Evolutionary conservation across 2,888 invertebrate species (phyloP).

Genomic region (Auanema sp.): DNA sequence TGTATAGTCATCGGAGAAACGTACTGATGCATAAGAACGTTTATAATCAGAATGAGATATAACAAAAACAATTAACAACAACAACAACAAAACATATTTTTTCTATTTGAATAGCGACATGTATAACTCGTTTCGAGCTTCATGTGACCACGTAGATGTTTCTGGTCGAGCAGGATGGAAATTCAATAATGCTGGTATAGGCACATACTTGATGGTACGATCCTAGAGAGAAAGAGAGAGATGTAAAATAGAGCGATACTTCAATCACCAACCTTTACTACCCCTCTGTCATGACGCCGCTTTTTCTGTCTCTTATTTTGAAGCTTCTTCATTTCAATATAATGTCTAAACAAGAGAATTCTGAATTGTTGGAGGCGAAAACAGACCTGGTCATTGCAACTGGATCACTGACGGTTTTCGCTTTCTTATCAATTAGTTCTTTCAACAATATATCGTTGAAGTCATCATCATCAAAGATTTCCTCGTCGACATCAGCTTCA

Average conservation of each 20-base stretch:
- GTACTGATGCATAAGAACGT: no score
- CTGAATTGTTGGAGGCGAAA: slow-evolving; percentile 1
- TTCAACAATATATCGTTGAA: slow-evolving; percentile 91
- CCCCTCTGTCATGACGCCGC: slow-evolving; percentile 7
- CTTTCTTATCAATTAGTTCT: slow-evolving; percentile 87
- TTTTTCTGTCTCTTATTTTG: slow-evolving; percentile 74
- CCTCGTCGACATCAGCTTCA: slow-evolving; percentile 36
- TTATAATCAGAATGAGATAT: background rate
- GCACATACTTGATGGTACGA: slow-evolving; percentile 74
- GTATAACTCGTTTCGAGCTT: slow-evolving; percentile 59
- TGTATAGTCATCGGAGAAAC: no score
- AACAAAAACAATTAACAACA: slow-evolving; percentile 14
- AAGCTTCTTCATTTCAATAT: slow-evolving; percentile 87
- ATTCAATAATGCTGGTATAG: slow-evolving; percentile 64
- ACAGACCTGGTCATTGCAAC: slow-evolving; percentile 75
- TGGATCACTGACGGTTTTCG: slow-evolving; percentile 76
- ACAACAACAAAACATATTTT: slow-evolving; percentile 8
- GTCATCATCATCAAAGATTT: slow-evolving; percentile 91
- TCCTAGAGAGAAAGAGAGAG: slow-evolving; percentile 68
- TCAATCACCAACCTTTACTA: slow-evolving; percentile 14
- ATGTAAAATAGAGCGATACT: background rate
- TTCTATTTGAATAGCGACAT: slow-evolving; percentile 53
- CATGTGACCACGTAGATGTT: slow-evolving; percentile 55
- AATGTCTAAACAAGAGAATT: slow-evolving; percentile 73
- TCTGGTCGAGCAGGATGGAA: slow-evolving; percentile 59